phyloP scores from a whole-genome alignment of 2,797 vertebrate genomes.

The Linurgus olivaceus region DNA sequence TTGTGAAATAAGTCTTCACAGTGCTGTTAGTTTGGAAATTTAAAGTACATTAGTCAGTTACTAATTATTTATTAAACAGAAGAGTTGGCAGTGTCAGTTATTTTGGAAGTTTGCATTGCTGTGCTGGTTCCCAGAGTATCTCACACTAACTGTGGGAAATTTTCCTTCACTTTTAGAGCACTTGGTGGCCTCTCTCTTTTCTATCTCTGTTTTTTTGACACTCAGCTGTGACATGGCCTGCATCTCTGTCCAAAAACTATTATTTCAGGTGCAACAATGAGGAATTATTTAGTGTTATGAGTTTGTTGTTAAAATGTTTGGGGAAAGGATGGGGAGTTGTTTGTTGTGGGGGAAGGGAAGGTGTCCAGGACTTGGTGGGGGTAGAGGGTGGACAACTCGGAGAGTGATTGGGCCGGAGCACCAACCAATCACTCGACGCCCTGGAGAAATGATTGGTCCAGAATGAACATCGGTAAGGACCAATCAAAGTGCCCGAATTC shows the following conservation, averaged over 20 bases:
- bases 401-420: no score
- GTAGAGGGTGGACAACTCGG: no score
- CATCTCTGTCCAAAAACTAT: not conserved
- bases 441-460: no score
- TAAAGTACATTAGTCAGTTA: not conserved
- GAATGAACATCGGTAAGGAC: no score
- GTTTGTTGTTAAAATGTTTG: no score
- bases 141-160: not conserved
- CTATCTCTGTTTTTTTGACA: not conserved
- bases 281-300: not conserved
- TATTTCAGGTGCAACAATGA: not conserved
- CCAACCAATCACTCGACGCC: no score
- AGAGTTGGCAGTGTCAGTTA: not conserved
- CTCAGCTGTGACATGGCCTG: not conserved
- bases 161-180: not conserved
- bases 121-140: not conserved
- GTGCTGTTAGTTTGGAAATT: not conserved
- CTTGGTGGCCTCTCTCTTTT: not conserved
- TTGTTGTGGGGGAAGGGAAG: no score
- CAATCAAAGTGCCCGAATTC: no score
- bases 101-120: not conserved
- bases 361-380: no score
- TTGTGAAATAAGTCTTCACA: not conserved
- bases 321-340: no score
- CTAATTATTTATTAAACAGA: slow-evolving; percentile 31